These are phyloP conservation scores for Acrocephalus kingi DNA, from an alignment of 2,113 vertebrate genomes.

Conservation along the genomic window DNA sequence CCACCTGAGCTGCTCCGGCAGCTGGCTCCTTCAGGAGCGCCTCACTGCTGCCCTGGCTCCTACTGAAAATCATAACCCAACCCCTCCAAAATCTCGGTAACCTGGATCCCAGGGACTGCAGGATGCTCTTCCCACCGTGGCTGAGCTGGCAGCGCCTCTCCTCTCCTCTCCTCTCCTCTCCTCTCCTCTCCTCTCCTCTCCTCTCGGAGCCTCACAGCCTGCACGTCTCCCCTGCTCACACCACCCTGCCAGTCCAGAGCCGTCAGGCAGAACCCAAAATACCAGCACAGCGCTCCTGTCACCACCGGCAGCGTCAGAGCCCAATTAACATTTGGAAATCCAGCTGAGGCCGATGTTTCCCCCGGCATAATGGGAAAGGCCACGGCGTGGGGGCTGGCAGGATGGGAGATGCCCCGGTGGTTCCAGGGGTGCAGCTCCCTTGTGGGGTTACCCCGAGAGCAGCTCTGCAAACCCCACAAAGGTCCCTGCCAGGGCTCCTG, in stretches of 20 bases:
- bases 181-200: too few relatives aligned
- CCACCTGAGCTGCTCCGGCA: fast-evolving
- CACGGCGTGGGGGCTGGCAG: fast-evolving
- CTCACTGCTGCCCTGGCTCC: not conserved
- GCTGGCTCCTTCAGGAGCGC: fast-evolving
- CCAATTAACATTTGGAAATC: constrained; percentile 64
- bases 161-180: too few relatives aligned
- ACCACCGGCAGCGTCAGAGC: constrained; percentile 23
- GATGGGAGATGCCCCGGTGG: fast-evolving
- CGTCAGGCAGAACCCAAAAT: constrained; percentile 45
- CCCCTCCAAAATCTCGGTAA: not conserved
- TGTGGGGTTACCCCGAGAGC: fast-evolving
- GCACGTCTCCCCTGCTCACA: not conserved
- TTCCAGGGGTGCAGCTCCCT: fast-evolving
- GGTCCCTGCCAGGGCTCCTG: not conserved
- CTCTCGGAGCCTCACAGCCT: not conserved
- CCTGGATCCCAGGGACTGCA: not conserved
- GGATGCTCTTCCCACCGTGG: not conserved
- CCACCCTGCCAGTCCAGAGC: not conserved
- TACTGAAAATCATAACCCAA: not conserved
- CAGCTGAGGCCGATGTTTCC: not conserved
- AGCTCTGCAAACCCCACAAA: not conserved
- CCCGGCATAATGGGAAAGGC: fast-evolving
- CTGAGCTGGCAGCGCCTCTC: not conserved
- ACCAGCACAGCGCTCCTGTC: constrained; percentile 20